Percentiles rank a stretch among this genome's conserved stretches.
Evolutionary conservation across 2,888 invertebrate species (phyloP).

Genomic region (Plebejus argus): DNA sequence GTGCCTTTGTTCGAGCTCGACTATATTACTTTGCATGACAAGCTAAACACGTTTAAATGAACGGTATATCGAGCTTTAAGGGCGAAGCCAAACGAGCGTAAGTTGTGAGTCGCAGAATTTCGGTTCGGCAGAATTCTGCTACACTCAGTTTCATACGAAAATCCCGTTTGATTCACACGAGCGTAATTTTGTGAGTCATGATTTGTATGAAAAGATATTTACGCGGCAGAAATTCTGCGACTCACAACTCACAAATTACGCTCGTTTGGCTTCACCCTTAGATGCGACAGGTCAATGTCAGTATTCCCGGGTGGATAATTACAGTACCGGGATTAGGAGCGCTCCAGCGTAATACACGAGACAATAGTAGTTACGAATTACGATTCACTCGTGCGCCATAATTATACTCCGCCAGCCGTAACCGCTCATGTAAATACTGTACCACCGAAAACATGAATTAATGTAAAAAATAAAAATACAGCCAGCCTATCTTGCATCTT

Average conservation of each 20-base stretch:
- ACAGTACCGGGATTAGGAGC: neutral
- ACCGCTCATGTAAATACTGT: neutral
- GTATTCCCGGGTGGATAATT: neutral
- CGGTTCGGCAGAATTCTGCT: no score
- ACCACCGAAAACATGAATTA: no score
- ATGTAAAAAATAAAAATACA: no score
- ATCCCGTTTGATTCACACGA: no score
- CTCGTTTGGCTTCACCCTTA: no score
- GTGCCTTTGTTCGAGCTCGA: conserved; percentile 2
- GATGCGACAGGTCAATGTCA: neutral
- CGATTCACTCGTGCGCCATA: neutral
- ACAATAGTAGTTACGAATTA: neutral
- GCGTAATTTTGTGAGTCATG: no score
- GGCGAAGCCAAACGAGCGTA: no score
- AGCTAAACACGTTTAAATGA: neutral
- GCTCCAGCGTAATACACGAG: neutral
- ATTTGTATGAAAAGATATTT: no score
- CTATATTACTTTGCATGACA: conserved; percentile 8
- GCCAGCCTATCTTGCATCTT: neutral
- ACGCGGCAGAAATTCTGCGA: no score
- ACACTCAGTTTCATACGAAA: no score
- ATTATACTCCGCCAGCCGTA: neutral
- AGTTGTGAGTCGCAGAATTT: no score
- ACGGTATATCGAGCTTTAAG: neutral
- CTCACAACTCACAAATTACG: no score